Evolutionary conservation across 2,888 invertebrate genomes (phyloP).

Genomic region (Timandra comae): DNA sequence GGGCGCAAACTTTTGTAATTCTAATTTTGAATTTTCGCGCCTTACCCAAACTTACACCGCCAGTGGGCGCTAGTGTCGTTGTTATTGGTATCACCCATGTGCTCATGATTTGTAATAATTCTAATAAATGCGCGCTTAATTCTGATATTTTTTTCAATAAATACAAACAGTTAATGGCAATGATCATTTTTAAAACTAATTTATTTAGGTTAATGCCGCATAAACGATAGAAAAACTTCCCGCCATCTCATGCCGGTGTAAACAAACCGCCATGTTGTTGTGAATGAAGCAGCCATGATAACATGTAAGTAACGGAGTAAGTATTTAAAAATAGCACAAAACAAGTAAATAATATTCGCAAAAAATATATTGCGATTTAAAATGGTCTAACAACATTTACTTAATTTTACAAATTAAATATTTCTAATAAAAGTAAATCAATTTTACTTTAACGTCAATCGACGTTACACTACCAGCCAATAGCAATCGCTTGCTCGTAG

Average conservation of each 20-base stretch:
- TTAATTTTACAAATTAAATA: too few species aligned
- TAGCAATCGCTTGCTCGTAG: constrained; percentile 36
- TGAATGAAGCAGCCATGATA: constrained; percentile 42
- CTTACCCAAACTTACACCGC: constrained; percentile 15
- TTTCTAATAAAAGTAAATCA: constrained; percentile 30
- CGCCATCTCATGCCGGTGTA: constrained; percentile 76
- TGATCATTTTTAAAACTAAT: constrained; percentile 35
- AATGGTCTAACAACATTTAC: too few species aligned
- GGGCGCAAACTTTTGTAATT: constrained; percentile 1
- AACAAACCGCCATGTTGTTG: constrained; percentile 77
- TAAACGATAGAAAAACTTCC: constrained; percentile 51
- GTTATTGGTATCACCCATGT: constrained; percentile 63
- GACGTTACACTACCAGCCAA: constrained; percentile 47
- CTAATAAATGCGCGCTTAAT: constrained; percentile 26
- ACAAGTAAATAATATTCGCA: too few species aligned
- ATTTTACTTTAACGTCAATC: constrained; percentile 47
- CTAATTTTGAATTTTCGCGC: constrained; percentile 37
- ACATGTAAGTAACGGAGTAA: constrained; percentile 41
- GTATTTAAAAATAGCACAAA: too few species aligned
- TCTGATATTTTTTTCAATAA: constrained; percentile 46
- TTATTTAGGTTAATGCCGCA: constrained; percentile 26
- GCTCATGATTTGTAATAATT: constrained; percentile 36
- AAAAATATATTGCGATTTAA: too few species aligned
- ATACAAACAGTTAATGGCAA: constrained; percentile 35
- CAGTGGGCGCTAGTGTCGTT: constrained; percentile 46